phyloP scores from a whole-genome alignment of 2,797 vertebrate species.

The Etheostoma nigrum region DNA sequence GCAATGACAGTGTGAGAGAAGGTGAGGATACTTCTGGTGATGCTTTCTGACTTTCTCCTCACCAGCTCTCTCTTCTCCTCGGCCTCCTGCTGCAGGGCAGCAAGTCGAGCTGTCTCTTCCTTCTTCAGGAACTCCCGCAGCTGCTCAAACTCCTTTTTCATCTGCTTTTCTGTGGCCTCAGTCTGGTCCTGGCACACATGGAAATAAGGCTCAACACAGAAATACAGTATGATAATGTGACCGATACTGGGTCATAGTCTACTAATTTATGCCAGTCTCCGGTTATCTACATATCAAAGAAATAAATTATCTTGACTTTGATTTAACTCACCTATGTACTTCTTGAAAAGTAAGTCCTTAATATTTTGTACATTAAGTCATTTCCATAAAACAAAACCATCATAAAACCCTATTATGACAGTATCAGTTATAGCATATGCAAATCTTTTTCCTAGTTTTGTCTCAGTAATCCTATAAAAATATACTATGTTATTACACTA shows the following conservation, averaged over 20 bases:
- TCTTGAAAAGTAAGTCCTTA: not conserved
- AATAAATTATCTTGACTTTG: not conserved
- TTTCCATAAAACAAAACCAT: not conserved
- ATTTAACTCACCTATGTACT: not conserved
- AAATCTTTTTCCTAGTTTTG: not conserved
- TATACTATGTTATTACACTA: too few species aligned
- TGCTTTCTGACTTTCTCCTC: slow-evolving; percentile 80
- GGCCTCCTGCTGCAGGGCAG: slow-evolving; percentile 76
- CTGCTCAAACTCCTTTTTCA: slow-evolving; percentile 80
- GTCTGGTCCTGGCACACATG: slow-evolving; percentile 78
- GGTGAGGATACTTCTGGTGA: slow-evolving; percentile 82
- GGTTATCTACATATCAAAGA: not conserved
- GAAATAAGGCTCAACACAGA: not conserved
- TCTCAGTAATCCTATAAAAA: not conserved
- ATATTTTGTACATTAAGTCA: not conserved
- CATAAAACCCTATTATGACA: not conserved
- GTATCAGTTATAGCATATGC: too few species aligned
- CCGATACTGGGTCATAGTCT: not conserved
- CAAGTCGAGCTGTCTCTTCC: slow-evolving; percentile 76
- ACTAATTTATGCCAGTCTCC: not conserved
- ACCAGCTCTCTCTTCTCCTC: slow-evolving; percentile 81
- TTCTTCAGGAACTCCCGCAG: slow-evolving; percentile 78
- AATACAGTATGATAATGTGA: not conserved
- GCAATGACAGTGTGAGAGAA: slow-evolving; percentile 83
- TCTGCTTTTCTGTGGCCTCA: slow-evolving; percentile 81